Evolutionary conservation across 2,888 invertebrate species (phyloP), one percentile per base, ranked within the genome.

Genomic region (Augochlorella aurata): DNA sequence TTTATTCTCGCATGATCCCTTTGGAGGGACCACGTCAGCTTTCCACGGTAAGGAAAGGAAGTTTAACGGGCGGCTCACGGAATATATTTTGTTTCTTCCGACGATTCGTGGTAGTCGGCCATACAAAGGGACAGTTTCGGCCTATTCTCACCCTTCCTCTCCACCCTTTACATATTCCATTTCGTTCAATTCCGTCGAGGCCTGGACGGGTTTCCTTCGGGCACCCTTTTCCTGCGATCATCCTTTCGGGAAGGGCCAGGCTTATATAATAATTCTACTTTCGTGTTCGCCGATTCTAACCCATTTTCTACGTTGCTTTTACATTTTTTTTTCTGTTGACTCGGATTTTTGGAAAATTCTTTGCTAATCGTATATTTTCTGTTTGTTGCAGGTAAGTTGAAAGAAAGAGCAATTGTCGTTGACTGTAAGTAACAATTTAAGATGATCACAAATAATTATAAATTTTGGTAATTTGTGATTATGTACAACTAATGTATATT

Each of bases 51-150:
- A 81, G 85, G 82, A 88, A 89, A 82, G 85, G 80, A 88, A 86
- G 87, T 90, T 88, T 86, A 88, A 83, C 85, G 85, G 84, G 84
- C 85, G 83, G 49, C 61, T 74, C 76, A 58, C 79, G 79, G 68
- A 85, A 84, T 89, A 83, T 66, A 70, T 79, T 80, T 77, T 75
- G 66, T 74, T 81, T 50, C 74, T 61, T 65, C 61, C 74, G 71
- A 52, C 74, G 74, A 68, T 68, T 72, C 54, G 70, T 67, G 49
- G 54, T 61, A 52, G 66, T 58, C 69, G 58, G 18, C 50, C 18
- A 5, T 29, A 50, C 69, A 61, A 54, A 65, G 72, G 63, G 63
- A 49, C 67, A 50, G 61, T 44, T 63, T 66, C n/a, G n/a, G 24
- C 18, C n/a, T 63, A 65, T n/a, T 2, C 61, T 38, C 50, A 24